Base-by-base conservation (phyloP, 2,888 invertebrate species). In the Lasioglossum calceatum region DNA sequence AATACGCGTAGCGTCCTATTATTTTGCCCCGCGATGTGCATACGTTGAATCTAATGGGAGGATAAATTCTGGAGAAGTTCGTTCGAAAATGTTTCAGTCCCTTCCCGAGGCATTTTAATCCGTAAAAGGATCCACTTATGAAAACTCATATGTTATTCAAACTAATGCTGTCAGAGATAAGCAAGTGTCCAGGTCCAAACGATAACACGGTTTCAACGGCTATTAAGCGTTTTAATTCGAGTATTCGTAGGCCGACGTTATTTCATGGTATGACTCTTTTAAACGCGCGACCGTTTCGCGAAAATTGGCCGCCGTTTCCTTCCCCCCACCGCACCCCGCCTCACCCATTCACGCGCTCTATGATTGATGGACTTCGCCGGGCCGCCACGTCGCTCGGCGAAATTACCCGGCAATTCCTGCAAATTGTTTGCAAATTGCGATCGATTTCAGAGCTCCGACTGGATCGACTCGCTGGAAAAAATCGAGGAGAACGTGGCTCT, bases 371-470 rank as follows among this genome's bases (percentile, higher is more conserved):
- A 88, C 77, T 78, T 74, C 72, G 74, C 81, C 81, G 84, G 71
- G 47, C 47, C 36, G 71, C 67, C 75, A 77, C 50, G 75, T 36
- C 77, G 75, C 79, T 87, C 79, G 82, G 64, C 79, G 77, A 76
- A 89, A 90, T 90, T 90, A 85, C 89, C 86, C 71, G 74, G 87
- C 82, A 89, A 88, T 91, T 89, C 74, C 88, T 86, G 89, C 88
- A 88, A 89, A 91, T 90, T 90, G 85, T 90, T 90, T 89, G 91
- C 84, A 89, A 89, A 90, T 90, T 90, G 85, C 84, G 75, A 84
- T 80, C 85, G 79, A 87, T 88, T 87, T 86, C 70, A 70, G 71
- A 32, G 23, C 84, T 54, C 23, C 77, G 81, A 88, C 80, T 81
- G 85, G 76, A 87, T 80, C 44, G 74, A 77, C 78, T 85, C 50